Base-by-base conservation (phyloP, 2,888 invertebrate genomes). In the Xanthia togata region DNA sequence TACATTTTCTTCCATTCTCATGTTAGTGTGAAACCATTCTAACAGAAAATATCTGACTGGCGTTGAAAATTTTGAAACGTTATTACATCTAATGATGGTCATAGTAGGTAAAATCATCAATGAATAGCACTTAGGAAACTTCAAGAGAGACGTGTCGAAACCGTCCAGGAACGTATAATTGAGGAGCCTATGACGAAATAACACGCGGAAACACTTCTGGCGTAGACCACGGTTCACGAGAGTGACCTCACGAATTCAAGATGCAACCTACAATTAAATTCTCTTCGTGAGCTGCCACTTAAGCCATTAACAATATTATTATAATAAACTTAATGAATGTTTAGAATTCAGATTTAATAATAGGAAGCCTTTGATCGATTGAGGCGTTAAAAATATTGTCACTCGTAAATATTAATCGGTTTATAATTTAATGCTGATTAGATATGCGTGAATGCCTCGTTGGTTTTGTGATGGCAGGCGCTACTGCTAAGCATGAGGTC, bases 161-260 rank as follows among this genome's bases (percentile, higher is more conserved):
- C 75, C 73, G 79, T 73, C 60, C 77, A 63, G 76, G 41, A 82
- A 71, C 62, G 65, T 81, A 88, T 90, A 88, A 89, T 88, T 84
- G 81, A 76, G 78, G 65, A 70, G 53, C 67, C 80, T 81, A 86
- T 91, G 90, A 85, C 78, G 89, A 89, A 90, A 92, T 87, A 44
- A 73, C 63, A 88, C 87, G 71, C 93, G 93, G 93, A 93, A 93
- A 90, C 87, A 88, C 87, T 83, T 73, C 74, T 78, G 73, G 65
- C 70, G 20, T 20, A 68, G 35, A n/a, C n/a, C 38, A 62, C 73
- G 89, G 93, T 92, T 93, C 93, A 92, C 87, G 80, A 75, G 59
- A 74, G 82, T 89, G 93, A 94, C 94, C 94, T 94, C 94, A 94
- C 94, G 94, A 92, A 89, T 87, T 67, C 81, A 83, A 88, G 91